These are phyloP conservation scores for Ganaspis sp. DNA, from an alignment of 1,140 invertebrate species.

Conservation along the genomic window DNA sequence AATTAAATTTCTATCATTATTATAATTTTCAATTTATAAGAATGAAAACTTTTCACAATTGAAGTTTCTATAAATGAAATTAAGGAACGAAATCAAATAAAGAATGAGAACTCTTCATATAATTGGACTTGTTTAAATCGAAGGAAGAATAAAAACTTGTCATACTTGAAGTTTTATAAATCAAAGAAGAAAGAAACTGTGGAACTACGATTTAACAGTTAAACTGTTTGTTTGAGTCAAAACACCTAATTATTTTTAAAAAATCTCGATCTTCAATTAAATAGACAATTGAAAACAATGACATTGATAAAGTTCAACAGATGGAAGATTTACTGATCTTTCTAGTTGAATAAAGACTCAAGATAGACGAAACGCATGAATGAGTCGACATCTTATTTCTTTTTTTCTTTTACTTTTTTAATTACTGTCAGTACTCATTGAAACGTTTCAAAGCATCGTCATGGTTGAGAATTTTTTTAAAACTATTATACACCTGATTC, in stretches of 20 bases:
- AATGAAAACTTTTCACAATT: no score
- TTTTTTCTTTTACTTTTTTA: slow-evolving; percentile 12
- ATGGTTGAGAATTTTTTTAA: background rate
- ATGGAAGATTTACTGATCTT: background rate
- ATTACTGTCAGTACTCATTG: slow-evolving; percentile 5
- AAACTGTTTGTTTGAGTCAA: background rate
- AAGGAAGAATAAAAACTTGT: no score
- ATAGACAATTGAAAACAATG: slow-evolving; percentile 3
- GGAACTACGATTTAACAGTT: no score
- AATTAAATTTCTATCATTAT: no score
- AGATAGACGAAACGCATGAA: slow-evolving; percentile 18
- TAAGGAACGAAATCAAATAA: no score
- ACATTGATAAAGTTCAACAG: background rate
- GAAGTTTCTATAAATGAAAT: no score
- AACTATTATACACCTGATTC: background rate
- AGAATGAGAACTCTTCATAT: no score
- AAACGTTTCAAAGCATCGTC: slow-evolving; percentile 20
- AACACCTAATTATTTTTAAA: background rate
- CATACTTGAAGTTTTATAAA: no score
- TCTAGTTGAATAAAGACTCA: background rate
- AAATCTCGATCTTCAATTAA: background rate
- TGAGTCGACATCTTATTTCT: slow-evolving; percentile 19
- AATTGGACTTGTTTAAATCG: no score
- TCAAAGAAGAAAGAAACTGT: no score
- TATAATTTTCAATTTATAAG: no score